Evolutionary conservation across 1,140 invertebrate genomes (phyloP), one percentile per base, ranked within the genome.

Genomic region (Spodoptera litura): DNA sequence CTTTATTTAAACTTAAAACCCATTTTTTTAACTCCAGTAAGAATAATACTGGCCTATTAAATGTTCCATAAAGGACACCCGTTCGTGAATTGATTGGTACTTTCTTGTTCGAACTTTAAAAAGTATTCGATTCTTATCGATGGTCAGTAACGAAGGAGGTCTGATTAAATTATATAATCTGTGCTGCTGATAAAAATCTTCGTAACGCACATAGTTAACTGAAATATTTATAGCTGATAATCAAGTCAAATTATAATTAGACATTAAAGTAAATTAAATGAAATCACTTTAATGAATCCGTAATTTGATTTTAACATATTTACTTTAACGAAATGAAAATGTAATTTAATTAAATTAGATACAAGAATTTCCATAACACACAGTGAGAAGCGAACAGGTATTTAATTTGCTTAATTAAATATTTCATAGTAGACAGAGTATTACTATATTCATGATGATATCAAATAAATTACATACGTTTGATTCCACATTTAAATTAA

Each of bases 81-180:
- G 49, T 27, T 27, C 8, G 49, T 70, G 49, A 70, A 70, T 68
- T 12, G 15, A 44, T 68, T 68, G 12, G 15, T 5, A 25, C 5
- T 52, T 68, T 15, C 51, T 68, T 20, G 35, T 20, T 25, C 15
- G 20, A 12, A n/a, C 25, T 31, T 53, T 70, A 1, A n/a, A 49
- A 64, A 38, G 66, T 70, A 70, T 70, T 51, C 25, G 66, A 70
- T 70, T 25, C 0, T 70, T 70, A 53, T 70, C 66, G 58, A 13
- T 53, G 38, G 38, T 31, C 49, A 31, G 10, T 12, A 12, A 61
- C 11, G 49, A 70, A 52, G 66, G 52, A 31, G 49, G 27, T 66
- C 15, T 66, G 62, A 66, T 66, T 66, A 20, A 38, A 66, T 49
- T 49, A 20, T 66, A 20, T 49, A 66, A 49, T 66, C 38, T 25